These are phyloP conservation scores for Botia almorhae DNA, from an alignment of 2,797 vertebrate genomes.

Conservation along the genomic window DNA sequence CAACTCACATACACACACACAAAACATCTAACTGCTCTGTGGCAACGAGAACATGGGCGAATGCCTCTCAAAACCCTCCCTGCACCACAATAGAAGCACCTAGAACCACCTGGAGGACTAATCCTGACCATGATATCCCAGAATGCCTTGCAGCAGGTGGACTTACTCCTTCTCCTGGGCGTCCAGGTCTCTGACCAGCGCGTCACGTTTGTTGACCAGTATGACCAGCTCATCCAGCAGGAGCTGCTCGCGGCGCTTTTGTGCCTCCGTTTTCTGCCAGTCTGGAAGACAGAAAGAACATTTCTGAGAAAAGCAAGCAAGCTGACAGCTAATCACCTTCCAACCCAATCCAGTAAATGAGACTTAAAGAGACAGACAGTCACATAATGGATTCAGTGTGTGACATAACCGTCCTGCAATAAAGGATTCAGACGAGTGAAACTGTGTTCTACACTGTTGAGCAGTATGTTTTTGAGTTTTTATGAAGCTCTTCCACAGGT, in stretches of 20 bases:
- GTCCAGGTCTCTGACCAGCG: conserved; percentile 93
- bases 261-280: conserved; percentile 97
- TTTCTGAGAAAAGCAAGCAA: neutral
- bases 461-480: neutral
- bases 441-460: neutral
- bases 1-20: neutral
- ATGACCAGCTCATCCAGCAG: conserved; percentile 95
- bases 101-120: conserved; percentile 4
- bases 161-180: conserved; percentile 98
- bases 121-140: conserved; percentile 4
- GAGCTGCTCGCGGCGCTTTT: conserved; percentile 95
- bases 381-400: neutral
- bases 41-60: conserved; percentile 1
- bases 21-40: neutral
- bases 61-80: conserved; percentile 24
- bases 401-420: neutral
- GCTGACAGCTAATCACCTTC: neutral
- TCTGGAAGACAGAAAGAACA: conserved; percentile 74
- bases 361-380: neutral
- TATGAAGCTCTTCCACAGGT: conserved; percentile 13
- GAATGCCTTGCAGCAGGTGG: conserved; percentile 20
- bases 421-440: neutral
- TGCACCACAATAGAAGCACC: neutral
- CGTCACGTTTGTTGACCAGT: conserved; percentile 96
- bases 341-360: conserved; percentile 7